Evolutionary conservation across 2,888 invertebrate genomes (phyloP).

Genomic region (Apamea crenata): DNA sequence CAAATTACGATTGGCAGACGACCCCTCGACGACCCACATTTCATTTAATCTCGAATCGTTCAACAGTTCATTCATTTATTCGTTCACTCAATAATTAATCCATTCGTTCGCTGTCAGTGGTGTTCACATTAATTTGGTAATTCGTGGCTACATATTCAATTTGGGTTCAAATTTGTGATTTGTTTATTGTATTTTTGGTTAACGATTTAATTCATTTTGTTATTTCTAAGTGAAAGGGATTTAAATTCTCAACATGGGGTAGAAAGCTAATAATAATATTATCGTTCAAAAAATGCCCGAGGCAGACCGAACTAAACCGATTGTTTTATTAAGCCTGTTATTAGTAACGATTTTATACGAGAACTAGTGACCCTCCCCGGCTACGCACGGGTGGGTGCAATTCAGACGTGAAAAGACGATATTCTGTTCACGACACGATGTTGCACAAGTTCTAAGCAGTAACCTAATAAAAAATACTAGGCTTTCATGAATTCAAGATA

Average conservation of each 20-base stretch:
- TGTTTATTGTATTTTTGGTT: not conserved
- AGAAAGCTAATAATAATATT: not conserved
- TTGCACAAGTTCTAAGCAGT: not conserved
- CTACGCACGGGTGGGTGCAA: not conserved
- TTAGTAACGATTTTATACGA: not conserved
- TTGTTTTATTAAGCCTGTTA: not conserved
- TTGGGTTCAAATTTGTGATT: slow-evolving; percentile 20
- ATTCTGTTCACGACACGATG: not conserved
- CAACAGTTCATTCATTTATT: slow-evolving; percentile 54
- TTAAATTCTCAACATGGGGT: not conserved
- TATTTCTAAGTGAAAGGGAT: not conserved
- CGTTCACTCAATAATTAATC: slow-evolving; percentile 64
- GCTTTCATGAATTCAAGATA: too few relatives aligned
- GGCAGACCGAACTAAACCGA: not conserved
- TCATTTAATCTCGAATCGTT: slow-evolving; percentile 54
- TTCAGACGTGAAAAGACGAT: not conserved
- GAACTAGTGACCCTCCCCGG: not conserved
- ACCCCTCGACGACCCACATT: too few relatives aligned
- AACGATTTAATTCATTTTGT: not conserved
- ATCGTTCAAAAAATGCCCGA: not conserved
- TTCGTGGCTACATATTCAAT: slow-evolving; percentile 39
- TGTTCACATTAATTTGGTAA: slow-evolving; percentile 44
- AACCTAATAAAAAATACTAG: too few relatives aligned
- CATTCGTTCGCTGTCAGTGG: slow-evolving; percentile 55
- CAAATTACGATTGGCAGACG: slow-evolving; percentile 50